Base-by-base conservation (phyloP, 2,888 invertebrate genomes). In the Lobophora halterata region DNA sequence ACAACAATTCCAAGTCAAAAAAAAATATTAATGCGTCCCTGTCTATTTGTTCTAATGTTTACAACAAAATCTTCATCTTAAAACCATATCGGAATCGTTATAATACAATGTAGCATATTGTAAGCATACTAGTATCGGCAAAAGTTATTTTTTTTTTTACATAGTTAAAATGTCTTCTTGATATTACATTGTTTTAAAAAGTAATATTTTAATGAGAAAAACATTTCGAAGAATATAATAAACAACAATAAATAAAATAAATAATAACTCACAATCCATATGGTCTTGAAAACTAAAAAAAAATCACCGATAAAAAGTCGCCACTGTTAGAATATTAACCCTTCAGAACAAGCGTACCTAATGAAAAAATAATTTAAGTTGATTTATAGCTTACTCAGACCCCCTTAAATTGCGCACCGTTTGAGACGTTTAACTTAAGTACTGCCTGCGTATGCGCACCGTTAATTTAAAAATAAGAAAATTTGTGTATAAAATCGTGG, bases 361-460 rank as follows among this genome's bases (percentile, higher is more conserved):
- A 83, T 83, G 82, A 80, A 85, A 82, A 82, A 81, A 85, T 82
- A 82, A 83, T 83, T 85, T 76, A 65, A 53, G 70, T 69, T 74
- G 86, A 87, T 87, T 86, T 87, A 87, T 87, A 79, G 86, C 86
- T 87, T 79, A 87, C 76, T 87, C 86, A 82, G 67, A 56, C 56
- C 64, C 52, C 59, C 58, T 77, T 74, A 83, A 85, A 86, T 86
- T 85, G 79, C 79, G 58, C 67, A 63, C 77, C 72, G 79, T 82
- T 83, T 81, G 69, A 74, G 72, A 76, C 85, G 83, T 81, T 87
- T 87, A 87, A 83, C 74, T 78, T 83, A 86, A 87, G 72, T 78
- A 77, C 68, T 53, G 70, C 58, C 74, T 78, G 76, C 77, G 76
- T 69, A 65, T 61, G 75, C 71, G 55, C 62, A 69, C 30, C 60